Percentiles rank a stretch among this genome's conserved stretches.
Evolutionary conservation across 2,797 vertebrate species (phyloP).

Genomic region (Sitta carolinensis): DNA sequence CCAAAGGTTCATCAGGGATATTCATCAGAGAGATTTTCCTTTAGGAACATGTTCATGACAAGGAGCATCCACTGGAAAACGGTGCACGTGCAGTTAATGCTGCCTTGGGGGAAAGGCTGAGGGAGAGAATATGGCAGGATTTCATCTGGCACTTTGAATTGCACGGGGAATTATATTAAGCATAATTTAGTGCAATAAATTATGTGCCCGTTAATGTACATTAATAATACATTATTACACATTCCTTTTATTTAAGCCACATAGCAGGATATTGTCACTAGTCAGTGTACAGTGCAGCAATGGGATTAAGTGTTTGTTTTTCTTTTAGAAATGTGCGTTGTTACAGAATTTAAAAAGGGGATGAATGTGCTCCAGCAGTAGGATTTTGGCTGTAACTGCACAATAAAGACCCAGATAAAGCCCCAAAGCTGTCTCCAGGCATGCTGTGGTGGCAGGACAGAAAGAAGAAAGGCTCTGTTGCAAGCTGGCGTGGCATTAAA

Average conservation of each 20-base stretch:
- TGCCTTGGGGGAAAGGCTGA: not conserved
- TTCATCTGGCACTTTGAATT: not conserved
- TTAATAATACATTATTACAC: not conserved
- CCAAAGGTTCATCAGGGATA: not conserved
- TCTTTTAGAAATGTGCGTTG: not conserved
- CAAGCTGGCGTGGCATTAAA: not conserved
- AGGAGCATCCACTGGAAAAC: not conserved
- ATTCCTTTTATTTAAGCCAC: not conserved
- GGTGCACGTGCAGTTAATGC: fast-evolving
- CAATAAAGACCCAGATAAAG: not conserved
- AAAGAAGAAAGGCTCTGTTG: not conserved
- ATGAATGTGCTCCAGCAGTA: not conserved
- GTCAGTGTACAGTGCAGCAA: not conserved
- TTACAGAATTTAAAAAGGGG: not conserved
- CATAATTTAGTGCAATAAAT: not conserved
- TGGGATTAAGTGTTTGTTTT: not conserved
- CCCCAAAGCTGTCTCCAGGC: not conserved
- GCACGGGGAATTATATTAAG: not conserved
- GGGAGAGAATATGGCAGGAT: not conserved
- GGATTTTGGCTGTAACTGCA: not conserved
- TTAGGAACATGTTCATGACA: fast-evolving
- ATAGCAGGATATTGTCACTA: not conserved
- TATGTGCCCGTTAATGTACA: not conserved
- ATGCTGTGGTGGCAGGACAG: not conserved
- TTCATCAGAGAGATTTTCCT: not conserved